A percentile compares a stretch with the other conserved stretches of the same genome.
Evolutionary conservation across 1,140 invertebrate species (phyloP).

Genomic region (Chelonus insularis): DNA sequence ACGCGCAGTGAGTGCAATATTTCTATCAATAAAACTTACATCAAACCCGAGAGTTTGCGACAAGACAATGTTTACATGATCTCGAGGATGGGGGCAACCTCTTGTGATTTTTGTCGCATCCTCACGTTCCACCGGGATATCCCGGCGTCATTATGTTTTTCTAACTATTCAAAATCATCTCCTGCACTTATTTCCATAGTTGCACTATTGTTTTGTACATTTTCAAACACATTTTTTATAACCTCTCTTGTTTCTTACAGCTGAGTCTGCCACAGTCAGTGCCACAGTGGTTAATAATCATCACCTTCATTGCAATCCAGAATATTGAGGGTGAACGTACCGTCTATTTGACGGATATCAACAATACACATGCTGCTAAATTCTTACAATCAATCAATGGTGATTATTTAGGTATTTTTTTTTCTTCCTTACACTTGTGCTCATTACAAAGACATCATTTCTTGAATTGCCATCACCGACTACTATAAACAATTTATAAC

Average conservation of each 20-base stretch:
- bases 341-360: constrained; percentile 11
- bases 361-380: constrained; percentile 26
- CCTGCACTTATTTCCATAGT: background rate
- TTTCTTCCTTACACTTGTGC: background rate
- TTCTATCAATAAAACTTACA: background rate
- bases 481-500: too few relatives aligned
- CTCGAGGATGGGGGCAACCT: constrained; percentile 23
- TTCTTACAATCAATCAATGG: constrained; percentile 21
- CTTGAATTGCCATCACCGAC: background rate
- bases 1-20: constrained; percentile 37
- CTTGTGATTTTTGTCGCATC: constrained; percentile 24
- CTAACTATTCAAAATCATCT: background rate
- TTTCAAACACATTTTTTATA: constrained; percentile 13
- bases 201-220: background rate
- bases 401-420: constrained; percentile 18
- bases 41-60: constrained; percentile 2
- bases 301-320: background rate
- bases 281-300: constrained; percentile 18
- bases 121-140: constrained; percentile 14
- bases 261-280: constrained; percentile 13
- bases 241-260: constrained; percentile 19
- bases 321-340: constrained; percentile 2
- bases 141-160: background rate
- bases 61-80: constrained; percentile 31
- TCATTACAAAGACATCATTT: background rate